Percentiles rank a stretch among this genome's conserved stretches.
Conservation (phyloP, 2,797 vertebrate species). For the Epinephelus malabaricus region DNA sequence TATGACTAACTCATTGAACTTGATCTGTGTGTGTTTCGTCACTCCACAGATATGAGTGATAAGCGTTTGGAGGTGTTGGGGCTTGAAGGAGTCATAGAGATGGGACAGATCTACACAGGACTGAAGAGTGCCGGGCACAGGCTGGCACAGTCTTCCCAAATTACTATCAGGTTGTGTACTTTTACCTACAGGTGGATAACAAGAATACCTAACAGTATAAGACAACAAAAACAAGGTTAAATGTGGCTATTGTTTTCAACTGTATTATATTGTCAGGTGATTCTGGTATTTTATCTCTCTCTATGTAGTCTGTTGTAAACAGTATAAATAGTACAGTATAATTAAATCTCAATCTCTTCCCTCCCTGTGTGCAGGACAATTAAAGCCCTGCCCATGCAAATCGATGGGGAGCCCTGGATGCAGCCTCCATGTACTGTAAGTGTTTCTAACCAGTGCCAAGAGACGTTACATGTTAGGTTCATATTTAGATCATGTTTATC, state of each 20-base stretch:
- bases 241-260: neutral
- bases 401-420: conserved; percentile 98
- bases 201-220: neutral
- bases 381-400: conserved; percentile 95
- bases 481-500: neutral
- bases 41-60: conserved; percentile 89
- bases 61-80: conserved; percentile 93
- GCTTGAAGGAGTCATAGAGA: conserved; percentile 92
- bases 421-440: conserved; percentile 95
- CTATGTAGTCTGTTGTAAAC: neutral
- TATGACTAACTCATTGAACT: neutral
- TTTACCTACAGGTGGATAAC: conserved; percentile 8
- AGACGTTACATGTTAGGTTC: neutral
- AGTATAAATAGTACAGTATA: neutral
- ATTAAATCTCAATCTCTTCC: conserved; percentile 3
- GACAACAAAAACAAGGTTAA: neutral
- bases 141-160: conserved; percentile 91
- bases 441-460: conserved; percentile 7
- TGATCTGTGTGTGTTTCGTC: conserved; percentile 14
- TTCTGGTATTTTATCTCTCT: neutral
- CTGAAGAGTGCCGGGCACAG: conserved; percentile 92
- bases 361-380: conserved; percentile 85
- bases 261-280: neutral
- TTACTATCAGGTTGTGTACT: conserved; percentile 89
- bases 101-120: conserved; percentile 96